Conservation (phyloP, 2,797 vertebrate species). For the Yasuhikotakia modesta region DNA sequence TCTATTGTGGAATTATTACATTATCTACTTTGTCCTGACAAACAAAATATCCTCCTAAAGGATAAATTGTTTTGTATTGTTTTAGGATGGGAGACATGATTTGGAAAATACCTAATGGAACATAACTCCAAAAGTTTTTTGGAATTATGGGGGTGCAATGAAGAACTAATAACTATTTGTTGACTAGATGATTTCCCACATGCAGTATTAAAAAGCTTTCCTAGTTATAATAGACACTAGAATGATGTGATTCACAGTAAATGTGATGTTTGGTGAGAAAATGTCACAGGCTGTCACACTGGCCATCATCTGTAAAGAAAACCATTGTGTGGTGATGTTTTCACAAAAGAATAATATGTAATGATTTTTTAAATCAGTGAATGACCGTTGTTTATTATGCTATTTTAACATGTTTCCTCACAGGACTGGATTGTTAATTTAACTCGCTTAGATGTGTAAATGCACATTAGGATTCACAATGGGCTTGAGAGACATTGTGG, state of each 20-base stretch:
- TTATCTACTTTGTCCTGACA: not conserved
- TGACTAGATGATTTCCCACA: not conserved
- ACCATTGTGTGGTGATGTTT: constrained; percentile 25
- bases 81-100: constrained; percentile 16
- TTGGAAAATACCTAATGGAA: not conserved
- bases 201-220: constrained; percentile 41
- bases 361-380: constrained; percentile 29
- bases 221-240: not conserved
- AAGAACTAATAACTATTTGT: not conserved
- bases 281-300: not conserved
- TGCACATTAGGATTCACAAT: constrained; percentile 43
- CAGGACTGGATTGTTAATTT: not conserved
- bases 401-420: not conserved
- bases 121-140: not conserved
- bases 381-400: constrained; percentile 9
- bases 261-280: not conserved
- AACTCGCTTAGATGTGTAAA: constrained; percentile 27
- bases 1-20: not conserved
- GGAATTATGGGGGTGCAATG: not conserved
- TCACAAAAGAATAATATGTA: not conserved
- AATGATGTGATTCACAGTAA: constrained; percentile 2
- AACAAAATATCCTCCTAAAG: no score
- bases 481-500: constrained; percentile 35
- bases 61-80: not conserved
- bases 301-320: not conserved